Evolutionary conservation across 1,140 invertebrate genomes (phyloP), one percentile per base, ranked within the genome.

Genomic region (Cecropterus lyciades): DNA sequence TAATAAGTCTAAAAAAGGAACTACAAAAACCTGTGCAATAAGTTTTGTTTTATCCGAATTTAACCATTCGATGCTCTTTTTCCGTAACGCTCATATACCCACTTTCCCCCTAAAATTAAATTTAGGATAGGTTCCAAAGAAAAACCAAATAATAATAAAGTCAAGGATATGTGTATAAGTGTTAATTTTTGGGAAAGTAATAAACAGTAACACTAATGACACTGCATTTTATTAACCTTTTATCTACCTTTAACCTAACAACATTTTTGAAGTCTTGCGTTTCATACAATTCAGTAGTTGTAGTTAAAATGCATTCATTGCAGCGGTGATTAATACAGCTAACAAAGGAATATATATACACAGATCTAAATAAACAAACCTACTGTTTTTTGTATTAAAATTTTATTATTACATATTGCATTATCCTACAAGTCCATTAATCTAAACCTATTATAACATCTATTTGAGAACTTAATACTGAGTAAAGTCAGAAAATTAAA

Each of bases 381-480:
- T 89, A 89, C 82, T 51, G 37, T 46, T 24, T 70, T 48, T 67
- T 71, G 62, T 66, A 68, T 67, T 56, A 73, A 65, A 68, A 51
- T 56, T 85, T 85, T 83, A 79, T 80, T 85, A 73, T 75, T 84
- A 85, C 76, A 83, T 52, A 63, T 62, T 80, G 75, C 68, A 82
- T 84, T 84, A 88, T 67, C 84, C 84, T 87, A 87, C 30, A 79
- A 73, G 70, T 82, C 71, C 72, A 83, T 73, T 76, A 77, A 73
- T 79, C 78, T 85, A 88, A 72, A 57, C 75, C 78, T 85, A 81
- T 69, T 69, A 66, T 80, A 84, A 86, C 80, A 89, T 63, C 79
- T 85, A 89, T 84, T 88, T 89, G 84, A 87, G 82, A 89, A 89
- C 82, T 89, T 89, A 91, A 90, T 91, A 91, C 89, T 90, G 89